Conservation (phyloP, 2,888 invertebrate genomes). For the Andrena fulva region DNA sequence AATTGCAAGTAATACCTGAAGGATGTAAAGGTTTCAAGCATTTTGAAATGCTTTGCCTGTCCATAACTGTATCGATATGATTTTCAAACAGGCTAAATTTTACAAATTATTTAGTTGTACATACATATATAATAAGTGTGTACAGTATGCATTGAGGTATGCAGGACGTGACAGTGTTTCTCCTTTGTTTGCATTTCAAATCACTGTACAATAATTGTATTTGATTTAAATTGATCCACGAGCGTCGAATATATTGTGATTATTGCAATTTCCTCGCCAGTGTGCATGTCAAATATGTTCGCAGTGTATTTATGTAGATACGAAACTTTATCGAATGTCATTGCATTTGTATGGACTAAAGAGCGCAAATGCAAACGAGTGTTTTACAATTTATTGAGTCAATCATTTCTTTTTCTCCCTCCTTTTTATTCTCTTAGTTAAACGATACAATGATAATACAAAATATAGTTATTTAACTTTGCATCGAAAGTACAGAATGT, state of each 20-base stretch:
- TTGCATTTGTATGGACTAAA: conserved; percentile 33
- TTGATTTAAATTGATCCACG: conserved; percentile 27
- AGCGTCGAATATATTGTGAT: conserved; percentile 19
- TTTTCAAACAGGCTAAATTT: conserved; percentile 10
- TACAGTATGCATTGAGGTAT: conserved; percentile 4
- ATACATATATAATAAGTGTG: conserved; percentile 3
- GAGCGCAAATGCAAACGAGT: conserved; percentile 32
- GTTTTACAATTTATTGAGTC: conserved; percentile 24
- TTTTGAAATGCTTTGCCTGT: neutral
- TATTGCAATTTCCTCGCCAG: conserved; percentile 5
- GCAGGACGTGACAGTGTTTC: conserved; percentile 25
- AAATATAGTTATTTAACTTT: neutral
- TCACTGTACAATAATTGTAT: conserved; percentile 40
- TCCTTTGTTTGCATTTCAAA: conserved; percentile 32
- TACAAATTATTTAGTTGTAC: conserved; percentile 4
- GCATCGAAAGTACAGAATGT: no score
- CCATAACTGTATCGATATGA: neutral
- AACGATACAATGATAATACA: neutral
- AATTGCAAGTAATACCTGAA: no score
- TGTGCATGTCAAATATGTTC: conserved; percentile 33
- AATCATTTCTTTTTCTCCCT: neutral
- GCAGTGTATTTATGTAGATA: conserved; percentile 61
- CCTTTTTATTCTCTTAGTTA: neutral
- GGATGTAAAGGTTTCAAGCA: neutral
- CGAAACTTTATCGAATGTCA: conserved; percentile 46